Percentiles rank a stretch among this genome's conserved stretches.
Conservation (phyloP, 2,797 vertebrate genomes). For the Enteromius argenteus region DNA sequence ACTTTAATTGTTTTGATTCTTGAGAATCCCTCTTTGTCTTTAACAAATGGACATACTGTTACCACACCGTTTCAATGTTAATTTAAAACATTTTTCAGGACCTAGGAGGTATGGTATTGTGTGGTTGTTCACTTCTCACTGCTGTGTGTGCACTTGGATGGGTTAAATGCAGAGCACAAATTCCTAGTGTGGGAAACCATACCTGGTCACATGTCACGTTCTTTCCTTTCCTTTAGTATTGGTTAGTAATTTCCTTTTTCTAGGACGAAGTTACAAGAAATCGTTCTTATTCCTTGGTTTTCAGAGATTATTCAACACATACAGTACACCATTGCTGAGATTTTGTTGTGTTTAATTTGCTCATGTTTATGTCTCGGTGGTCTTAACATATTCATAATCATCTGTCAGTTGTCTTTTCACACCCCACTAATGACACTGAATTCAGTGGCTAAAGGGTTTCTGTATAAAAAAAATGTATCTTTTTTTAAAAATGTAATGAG, state of each 20-base stretch:
- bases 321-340: conserved; percentile 14
- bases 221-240: too few relatives aligned
- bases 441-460: conserved; percentile 46
- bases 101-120: not conserved
- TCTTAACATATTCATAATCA: conserved; percentile 63
- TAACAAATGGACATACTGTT: not conserved
- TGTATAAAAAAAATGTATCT: conserved; percentile 47
- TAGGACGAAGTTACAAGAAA: not conserved
- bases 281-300: conserved; percentile 3
- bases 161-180: too few relatives aligned
- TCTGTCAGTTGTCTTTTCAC: conserved; percentile 53
- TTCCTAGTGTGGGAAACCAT: too few relatives aligned
- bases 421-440: conserved; percentile 49
- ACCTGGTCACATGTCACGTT: too few relatives aligned
- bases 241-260: not conserved
- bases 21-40: not conserved
- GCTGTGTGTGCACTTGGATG: too few relatives aligned
- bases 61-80: not conserved
- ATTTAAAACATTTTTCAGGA: not conserved
- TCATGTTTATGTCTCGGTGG: conserved; percentile 46
- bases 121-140: too few relatives aligned
- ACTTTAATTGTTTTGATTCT: not conserved
- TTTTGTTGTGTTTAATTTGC: conserved; percentile 35
- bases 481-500: conserved; percentile 50
- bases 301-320: conserved; percentile 17